Conservation (phyloP, 2,113 vertebrate genomes). For the Rhinolophus ferrumequinum region DNA sequence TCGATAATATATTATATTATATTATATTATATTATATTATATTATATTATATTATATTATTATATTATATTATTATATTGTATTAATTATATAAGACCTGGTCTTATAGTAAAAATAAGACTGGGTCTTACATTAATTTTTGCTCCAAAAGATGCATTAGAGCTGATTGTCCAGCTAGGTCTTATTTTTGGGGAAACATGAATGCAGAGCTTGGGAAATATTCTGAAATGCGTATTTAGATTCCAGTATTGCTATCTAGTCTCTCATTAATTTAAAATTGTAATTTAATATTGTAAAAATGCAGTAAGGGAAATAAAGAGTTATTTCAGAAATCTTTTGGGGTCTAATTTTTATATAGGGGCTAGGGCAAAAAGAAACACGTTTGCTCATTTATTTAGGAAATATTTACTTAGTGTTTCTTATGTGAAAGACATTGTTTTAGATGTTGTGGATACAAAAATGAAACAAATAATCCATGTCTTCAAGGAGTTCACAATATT, state of each 20-base stretch:
- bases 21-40: too few relatives aligned
- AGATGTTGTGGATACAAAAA: not conserved
- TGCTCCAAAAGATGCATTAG: too few relatives aligned
- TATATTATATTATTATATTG: too few relatives aligned
- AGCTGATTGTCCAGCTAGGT: too few relatives aligned
- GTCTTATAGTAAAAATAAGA: too few relatives aligned
- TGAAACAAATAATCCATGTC: not conserved
- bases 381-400: not conserved
- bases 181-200: too few relatives aligned
- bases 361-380: not conserved
- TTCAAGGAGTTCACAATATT: not conserved
- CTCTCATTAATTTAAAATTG: constrained; percentile 17
- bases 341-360: not conserved
- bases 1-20: too few relatives aligned
- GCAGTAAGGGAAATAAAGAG: not conserved
- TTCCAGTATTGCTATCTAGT: not conserved
- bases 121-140: too few relatives aligned
- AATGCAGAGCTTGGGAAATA: not conserved
- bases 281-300: constrained; percentile 9
- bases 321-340: not conserved
- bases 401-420: not conserved
- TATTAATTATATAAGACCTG: too few relatives aligned
- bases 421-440: not conserved
- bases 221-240: not conserved
- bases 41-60: too few relatives aligned